These are phyloP conservation scores for Apostichopus californicus DNA, from an alignment of 35 echinoderm and acorn worm species.

Conservation along the genomic window DNA sequence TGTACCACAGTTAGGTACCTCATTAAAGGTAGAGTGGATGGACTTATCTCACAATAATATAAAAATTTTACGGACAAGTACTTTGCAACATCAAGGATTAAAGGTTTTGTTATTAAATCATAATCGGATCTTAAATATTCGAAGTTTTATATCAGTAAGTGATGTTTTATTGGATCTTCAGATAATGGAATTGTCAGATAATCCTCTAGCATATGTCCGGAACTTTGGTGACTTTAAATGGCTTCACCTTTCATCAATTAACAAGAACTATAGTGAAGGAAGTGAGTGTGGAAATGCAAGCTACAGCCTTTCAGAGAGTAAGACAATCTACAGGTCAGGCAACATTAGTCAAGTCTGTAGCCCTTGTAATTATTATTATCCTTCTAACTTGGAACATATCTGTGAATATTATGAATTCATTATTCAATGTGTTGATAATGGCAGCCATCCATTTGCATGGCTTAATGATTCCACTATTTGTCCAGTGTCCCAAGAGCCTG, in stretches of 20 bases:
- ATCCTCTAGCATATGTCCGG: neutral
- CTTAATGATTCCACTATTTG: neutral
- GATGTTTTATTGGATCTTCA: neutral
- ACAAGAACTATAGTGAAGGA: no score
- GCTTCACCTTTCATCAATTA: neutral
- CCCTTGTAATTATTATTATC: neutral
- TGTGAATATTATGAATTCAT: constrained; percentile 4
- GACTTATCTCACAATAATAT: constrained; percentile 1
- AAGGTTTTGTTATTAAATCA: neutral
- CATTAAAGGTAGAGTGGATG: neutral
- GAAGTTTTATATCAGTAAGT: neutral
- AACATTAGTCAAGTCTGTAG: neutral
- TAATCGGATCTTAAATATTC: neutral
- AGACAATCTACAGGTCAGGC: constrained; percentile 1
- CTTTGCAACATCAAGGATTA: neutral
- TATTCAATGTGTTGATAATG: neutral
- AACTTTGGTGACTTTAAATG: neutral
- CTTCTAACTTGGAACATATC: neutral
- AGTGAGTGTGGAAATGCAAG: no score
- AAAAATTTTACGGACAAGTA: neutral
- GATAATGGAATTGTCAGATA: neutral
- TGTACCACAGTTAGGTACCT: neutral
- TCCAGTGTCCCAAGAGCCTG: neutral
- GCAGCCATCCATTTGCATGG: neutral
- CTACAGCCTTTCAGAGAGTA: no score